Evolutionary conservation across 2,797 vertebrate genomes (phyloP), one percentile per base, ranked within the genome.

Genomic region (Orientallactaga sibirica): DNA sequence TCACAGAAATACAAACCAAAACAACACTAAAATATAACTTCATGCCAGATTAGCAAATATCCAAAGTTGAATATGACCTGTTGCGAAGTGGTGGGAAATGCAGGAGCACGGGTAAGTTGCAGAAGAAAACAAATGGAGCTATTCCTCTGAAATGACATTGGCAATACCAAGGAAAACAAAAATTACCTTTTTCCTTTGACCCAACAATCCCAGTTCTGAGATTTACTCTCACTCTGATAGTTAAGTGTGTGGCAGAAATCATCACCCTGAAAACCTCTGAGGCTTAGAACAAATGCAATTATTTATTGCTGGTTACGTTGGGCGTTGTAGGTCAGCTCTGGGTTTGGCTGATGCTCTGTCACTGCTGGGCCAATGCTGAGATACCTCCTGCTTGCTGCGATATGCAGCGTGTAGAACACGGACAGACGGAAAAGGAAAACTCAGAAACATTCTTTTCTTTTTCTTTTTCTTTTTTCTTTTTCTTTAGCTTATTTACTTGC

Each of bases 131-230:
- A 83, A 85, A 29, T 43, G 33, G 4, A 48, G 4, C 7, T 58
- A 14, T 75, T 33, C n/a, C 22, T 77, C 1, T 33, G 12, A 22
- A 79, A 20, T n/a, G 6, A 78, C n/a, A 43, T 78, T 75, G 24
- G 29, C 4, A 25, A 37, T 70, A 79, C 10, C 61, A 55, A 77
- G 74, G 67, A 62, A 93, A 88, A 86, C 71, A 73, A 91, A 92
- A 43, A 68, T 37, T 81, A 1, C 67, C 75, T 91, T 96, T 87
- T 73, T n/a, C 25, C 10, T 68, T 94, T 77, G 52, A 85, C 43
- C 8, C 24, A 80, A 24, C 41, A 68, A 55, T 93, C 14, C 19
- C 11, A 64, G 19, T 93, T 95, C 43, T 89, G 74, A 64, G 55
- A 89, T 86, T 41, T 68, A 61, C 27, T 55, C n/a, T 71, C 20